phyloP scores from a whole-genome alignment of 1,140 invertebrate genomes.

The Cataglyphis hispanica region DNA sequence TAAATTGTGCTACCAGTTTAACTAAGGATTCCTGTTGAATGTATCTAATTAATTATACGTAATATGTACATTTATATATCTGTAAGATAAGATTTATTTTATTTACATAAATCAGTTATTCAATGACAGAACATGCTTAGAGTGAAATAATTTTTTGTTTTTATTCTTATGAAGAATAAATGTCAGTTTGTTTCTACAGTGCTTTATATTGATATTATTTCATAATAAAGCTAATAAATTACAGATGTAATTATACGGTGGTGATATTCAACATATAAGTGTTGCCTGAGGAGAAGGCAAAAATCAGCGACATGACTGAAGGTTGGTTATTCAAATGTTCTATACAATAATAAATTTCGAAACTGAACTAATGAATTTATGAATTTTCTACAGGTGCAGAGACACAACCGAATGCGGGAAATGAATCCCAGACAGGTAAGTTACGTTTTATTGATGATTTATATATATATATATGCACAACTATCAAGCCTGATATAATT shows the following conservation, averaged over 20 bases:
- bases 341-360: neutral
- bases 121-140: neutral
- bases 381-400: slow-evolving; percentile 69
- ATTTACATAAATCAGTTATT: neutral
- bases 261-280: slow-evolving; percentile 74
- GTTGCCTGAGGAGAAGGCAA: slow-evolving; percentile 81
- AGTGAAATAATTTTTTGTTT: slow-evolving; percentile 9
- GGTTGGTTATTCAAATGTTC: slow-evolving; percentile 73
- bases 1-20: neutral
- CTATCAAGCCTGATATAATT: slow-evolving; percentile 82
- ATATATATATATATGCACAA: slow-evolving; percentile 37
- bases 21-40: neutral
- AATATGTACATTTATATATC: neutral
- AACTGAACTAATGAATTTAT: neutral
- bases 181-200: slow-evolving; percentile 12
- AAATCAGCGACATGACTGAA: slow-evolving; percentile 82
- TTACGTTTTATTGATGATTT: slow-evolving; percentile 62
- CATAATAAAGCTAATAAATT: slow-evolving; percentile 46
- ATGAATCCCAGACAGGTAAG: slow-evolving; percentile 82
- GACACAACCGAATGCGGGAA: slow-evolving; percentile 79
- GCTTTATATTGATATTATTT: neutral
- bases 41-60: neutral
- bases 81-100: neutral
- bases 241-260: slow-evolving; percentile 65
- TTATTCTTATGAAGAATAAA: slow-evolving; percentile 25